These are phyloP conservation scores for Molossus molossus DNA, from an alignment of 2,797 vertebrate species.

Conservation along the genomic window DNA sequence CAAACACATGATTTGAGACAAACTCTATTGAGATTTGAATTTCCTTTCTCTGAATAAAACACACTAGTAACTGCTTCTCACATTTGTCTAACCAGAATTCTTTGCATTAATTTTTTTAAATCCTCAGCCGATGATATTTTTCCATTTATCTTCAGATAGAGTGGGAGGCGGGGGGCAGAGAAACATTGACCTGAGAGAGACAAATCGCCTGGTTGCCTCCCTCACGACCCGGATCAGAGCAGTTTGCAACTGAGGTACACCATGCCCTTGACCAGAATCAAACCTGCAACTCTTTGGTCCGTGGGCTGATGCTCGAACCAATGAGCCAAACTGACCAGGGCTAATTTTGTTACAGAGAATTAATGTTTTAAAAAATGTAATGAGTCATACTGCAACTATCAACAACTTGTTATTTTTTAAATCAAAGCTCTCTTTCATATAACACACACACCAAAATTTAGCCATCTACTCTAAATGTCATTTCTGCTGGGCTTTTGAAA, in stretches of 20 bases:
- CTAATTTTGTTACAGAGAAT: conserved; percentile 62
- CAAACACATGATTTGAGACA: conserved; percentile 42
- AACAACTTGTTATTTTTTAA: neutral
- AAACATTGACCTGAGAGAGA: too few relatives aligned
- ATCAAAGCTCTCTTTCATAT: neutral
- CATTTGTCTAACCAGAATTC: conserved; percentile 10
- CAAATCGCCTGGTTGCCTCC: too few relatives aligned
- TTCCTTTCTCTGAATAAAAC: conserved; percentile 55
- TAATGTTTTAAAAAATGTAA: conserved; percentile 31
- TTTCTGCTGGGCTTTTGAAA: conserved; percentile 14
- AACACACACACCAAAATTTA: conserved; percentile 28
- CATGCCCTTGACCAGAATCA: too few relatives aligned
- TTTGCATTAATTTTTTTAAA: conserved; percentile 38
- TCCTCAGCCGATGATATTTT: too few relatives aligned
- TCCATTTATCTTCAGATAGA: too few relatives aligned
- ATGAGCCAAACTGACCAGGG: too few relatives aligned
- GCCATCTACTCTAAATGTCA: neutral
- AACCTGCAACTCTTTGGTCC: too few relatives aligned
- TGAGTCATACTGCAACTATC: neutral
- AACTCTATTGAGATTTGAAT: conserved; percentile 8
- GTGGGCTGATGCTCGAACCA: too few relatives aligned
- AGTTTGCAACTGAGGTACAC: too few relatives aligned
- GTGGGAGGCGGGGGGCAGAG: too few relatives aligned
- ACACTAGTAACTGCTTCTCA: conserved; percentile 14
- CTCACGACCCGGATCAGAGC: too few relatives aligned